Evolutionary conservation across 2,888 invertebrate genomes (phyloP), one percentile per base, ranked within the genome.

Genomic region (Polydrusus cervinus): DNA sequence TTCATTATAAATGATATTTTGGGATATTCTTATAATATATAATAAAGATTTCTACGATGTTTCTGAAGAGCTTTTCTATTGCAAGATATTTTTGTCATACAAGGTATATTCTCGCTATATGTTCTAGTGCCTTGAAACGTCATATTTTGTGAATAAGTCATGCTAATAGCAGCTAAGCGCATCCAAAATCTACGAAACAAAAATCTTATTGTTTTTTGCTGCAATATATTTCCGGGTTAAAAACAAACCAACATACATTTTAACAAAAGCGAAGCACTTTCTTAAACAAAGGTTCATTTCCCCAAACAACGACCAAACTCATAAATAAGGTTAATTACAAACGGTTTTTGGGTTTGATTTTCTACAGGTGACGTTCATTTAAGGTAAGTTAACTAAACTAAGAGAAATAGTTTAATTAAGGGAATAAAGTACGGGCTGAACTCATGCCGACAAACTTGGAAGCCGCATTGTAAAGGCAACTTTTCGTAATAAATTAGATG

Each of bases 381-480:
- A 74, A 67, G 64, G 53, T 45, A 66, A 60, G 51, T 70, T 76
- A 76, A 76, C 74, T 73, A 62, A 76, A 76, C 76, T 74, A 76
- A 76, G 76, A 76, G 76, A 76, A 76, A 76, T 76, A 74, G 76
- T 76, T 74, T 76, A 76, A 76, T 76, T 76, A 76, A 76, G 67
- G 73, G 62, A 74, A 74, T 76, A 76, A 74, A 76, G 73, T 76
- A 66, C 53, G 20, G 43, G 62, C 20, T 40, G 51, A 34, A 20
- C 40, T 30, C 45, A 13, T 13, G 43, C 18, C 51, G 49, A 38
- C 38, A 43, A 76, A 71, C 76, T 70, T 70, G 55, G 53, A 53
- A 74, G 70, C 74, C 76, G 73, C 67, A 70, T 70, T 67, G 71
- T 67, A 47, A 61, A 66, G 62, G 66, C 40, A 75, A 75, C 71